Conservation (phyloP, 2,113 vertebrate species). For the Protomyctophum bolini region DNA sequence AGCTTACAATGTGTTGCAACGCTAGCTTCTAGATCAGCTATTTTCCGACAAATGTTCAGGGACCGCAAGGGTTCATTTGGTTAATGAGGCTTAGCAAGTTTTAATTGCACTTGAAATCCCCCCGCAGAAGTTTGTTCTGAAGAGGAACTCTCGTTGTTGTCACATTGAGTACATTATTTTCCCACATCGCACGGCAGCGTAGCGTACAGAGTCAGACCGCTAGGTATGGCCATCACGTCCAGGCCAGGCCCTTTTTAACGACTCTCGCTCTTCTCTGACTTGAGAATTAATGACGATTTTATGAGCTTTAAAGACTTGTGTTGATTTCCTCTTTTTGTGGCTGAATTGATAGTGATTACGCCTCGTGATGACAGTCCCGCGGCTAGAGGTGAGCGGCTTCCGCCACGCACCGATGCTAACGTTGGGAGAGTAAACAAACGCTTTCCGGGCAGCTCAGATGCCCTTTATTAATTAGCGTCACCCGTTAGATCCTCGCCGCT, state of each 20-base stretch:
- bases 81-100: no score
- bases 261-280: slow-evolving; percentile 23
- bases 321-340: slow-evolving; percentile 16
- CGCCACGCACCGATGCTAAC: slow-evolving; percentile 37
- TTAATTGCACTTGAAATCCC: no score
- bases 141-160: background rate
- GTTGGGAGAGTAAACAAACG: slow-evolving; percentile 54
- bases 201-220: background rate
- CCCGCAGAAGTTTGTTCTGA: background rate
- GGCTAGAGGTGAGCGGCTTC: slow-evolving; percentile 61
- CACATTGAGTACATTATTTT: background rate
- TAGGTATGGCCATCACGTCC: slow-evolving; percentile 48
- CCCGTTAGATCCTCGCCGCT: slow-evolving; percentile 9
- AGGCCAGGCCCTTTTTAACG: slow-evolving; percentile 36
- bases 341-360: slow-evolving; percentile 64
- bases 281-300: slow-evolving; percentile 68
- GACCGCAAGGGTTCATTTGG: no score
- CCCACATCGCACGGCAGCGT: no score
- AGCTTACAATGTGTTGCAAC: no score
- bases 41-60: no score
- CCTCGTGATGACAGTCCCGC: slow-evolving; percentile 42
- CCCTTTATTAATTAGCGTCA: slow-evolving; percentile 48
- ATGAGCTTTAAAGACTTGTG: slow-evolving; percentile 61
- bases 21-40: no score
- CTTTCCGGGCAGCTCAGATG: slow-evolving; percentile 42